Evolutionary conservation across 2,797 vertebrate genomes (phyloP).

Genomic region (Anableps anableps): DNA sequence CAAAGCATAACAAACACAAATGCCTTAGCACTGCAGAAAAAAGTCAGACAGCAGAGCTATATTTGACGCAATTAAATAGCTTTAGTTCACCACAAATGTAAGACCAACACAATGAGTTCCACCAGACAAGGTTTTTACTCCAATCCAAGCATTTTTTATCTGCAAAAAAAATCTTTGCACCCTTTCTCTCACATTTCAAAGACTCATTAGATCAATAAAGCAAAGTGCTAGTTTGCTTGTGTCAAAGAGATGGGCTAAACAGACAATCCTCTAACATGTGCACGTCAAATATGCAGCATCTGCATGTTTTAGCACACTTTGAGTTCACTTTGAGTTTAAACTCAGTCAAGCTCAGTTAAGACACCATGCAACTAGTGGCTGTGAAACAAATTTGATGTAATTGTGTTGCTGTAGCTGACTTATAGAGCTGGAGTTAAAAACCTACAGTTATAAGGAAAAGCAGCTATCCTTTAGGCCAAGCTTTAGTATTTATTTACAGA

Average conservation of each 20-base stretch:
- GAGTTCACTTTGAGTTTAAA: background rate
- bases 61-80: no score
- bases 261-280: background rate
- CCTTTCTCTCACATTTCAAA: background rate
- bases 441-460: background rate
- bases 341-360: background rate
- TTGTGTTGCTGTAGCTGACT: background rate
- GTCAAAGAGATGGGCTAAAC: background rate
- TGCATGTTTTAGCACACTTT: background rate
- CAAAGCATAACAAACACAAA: no score
- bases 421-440: background rate
- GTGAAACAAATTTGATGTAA: background rate
- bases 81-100: background rate
- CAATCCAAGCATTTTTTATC: background rate
- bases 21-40: no score
- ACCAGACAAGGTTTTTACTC: background rate
- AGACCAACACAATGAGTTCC: background rate
- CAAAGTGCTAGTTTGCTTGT: background rate
- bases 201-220: background rate
- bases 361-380: background rate
- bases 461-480: background rate
- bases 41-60: no score
- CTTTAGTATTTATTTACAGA: background rate
- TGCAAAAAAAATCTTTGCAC: background rate
- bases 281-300: background rate